Percentiles rank a stretch among this genome's conserved stretches.
Evolutionary conservation across 2,888 invertebrate genomes (phyloP).

Genomic region (Pherbina coryleti): DNA sequence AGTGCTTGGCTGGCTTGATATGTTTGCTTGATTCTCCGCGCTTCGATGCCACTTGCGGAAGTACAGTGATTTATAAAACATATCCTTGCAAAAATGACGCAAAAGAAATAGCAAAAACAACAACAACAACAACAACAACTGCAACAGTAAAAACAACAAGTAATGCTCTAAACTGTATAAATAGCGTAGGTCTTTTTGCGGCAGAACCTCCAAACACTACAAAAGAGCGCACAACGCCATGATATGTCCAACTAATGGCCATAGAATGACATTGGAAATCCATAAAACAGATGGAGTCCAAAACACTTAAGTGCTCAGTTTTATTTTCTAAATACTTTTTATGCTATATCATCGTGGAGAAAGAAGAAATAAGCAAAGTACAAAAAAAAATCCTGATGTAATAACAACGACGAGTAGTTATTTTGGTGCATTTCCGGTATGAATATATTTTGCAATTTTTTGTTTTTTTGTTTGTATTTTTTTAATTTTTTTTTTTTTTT

Average conservation of each 20-base stretch:
- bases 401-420: not conserved
- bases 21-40: too few relatives aligned
- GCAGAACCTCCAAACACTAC: too few relatives aligned
- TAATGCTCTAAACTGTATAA: too few relatives aligned
- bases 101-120: not conserved
- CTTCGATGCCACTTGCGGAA: too few relatives aligned
- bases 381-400: not conserved
- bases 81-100: not conserved
- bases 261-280: conserved; percentile 34
- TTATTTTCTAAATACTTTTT: not conserved
- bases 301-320: not conserved
- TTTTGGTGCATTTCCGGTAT: not conserved
- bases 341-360: not conserved
- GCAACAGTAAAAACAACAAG: too few relatives aligned
- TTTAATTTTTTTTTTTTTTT: too few relatives aligned
- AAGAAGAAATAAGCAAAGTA: not conserved
- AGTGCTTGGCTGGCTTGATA: too few relatives aligned
- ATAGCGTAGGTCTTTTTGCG: too few relatives aligned
- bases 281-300: conserved; percentile 40
- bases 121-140: not conserved
- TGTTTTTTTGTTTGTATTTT: too few relatives aligned
- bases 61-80: not conserved
- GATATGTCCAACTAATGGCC: conserved; percentile 8
- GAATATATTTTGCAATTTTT: not conserved
- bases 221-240: too few relatives aligned